phyloP scores from a whole-genome alignment of 2,113 vertebrate species.

The Herpailurus yagouaroundi region DNA sequence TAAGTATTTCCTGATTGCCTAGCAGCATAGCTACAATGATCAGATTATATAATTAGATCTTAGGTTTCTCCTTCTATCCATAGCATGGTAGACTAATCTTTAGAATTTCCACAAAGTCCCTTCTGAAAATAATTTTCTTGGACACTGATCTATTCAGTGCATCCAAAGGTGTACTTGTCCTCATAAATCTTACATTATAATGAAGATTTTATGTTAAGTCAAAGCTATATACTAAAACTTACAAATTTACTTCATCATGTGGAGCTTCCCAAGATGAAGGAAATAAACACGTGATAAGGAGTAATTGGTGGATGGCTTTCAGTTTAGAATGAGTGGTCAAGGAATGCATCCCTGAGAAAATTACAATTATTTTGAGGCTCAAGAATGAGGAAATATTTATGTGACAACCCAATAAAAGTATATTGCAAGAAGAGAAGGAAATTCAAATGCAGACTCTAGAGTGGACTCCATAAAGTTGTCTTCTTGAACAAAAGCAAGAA shows the following conservation, averaged over 20 bases:
- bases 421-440: not conserved
- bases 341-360: not conserved
- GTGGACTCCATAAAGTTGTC: not conserved
- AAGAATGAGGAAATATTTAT: not conserved
- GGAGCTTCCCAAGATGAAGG: not conserved
- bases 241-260: not conserved
- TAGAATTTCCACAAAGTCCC: not conserved
- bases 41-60: not conserved
- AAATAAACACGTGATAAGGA: not conserved
- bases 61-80: not conserved
- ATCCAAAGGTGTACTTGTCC: not conserved
- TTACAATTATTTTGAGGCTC: not conserved
- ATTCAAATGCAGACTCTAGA: not conserved
- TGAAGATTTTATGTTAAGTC: not conserved
- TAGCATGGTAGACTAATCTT: not conserved
- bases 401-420: not conserved
- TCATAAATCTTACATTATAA: not conserved
- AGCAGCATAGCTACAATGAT: not conserved
- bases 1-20: not conserved
- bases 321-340: not conserved
- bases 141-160: not conserved
- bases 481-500: not conserved
- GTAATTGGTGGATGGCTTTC: not conserved
- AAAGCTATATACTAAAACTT: not conserved
- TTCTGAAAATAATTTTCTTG: conserved; percentile 16